Base-by-base conservation (phyloP, 64 coral and sea anemone genomes). In the Montipora sp. region DNA sequence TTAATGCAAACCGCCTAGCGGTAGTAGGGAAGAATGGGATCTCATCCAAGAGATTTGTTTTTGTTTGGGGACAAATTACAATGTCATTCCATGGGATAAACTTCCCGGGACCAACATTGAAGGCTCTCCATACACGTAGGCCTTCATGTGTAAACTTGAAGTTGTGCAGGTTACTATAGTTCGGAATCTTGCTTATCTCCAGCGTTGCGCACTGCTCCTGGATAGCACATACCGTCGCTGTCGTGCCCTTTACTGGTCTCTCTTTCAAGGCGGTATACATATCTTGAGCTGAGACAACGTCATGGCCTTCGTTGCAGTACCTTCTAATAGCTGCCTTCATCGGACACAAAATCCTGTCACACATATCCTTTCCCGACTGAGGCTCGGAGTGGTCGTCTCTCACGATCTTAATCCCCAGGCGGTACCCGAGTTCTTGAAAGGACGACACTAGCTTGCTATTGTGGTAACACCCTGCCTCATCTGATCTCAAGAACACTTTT, bases 221-320 rank as follows among this genome's bases (percentile, higher is more conserved):
- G 1, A 87, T n/a, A 50, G 16, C 8, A 46, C 83, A 75, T 20
- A 87, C 83, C 36, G 44, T 51, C 16, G 67, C 83, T 20, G 83
- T 87, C 44, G 67, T 87, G 8, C 83, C 83, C 20, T 87, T 87
- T n/a, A 36, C 36, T 36, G 36, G 36, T 36, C 36, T 36, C 36
- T 36, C 36, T 2, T 36, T 36, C 36, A 36, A 36, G 2, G 36
- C 36, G 1, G 36, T 36, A 36, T 36, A 36, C 36, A 36, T 36
- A 36, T 36, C 2, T 36, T 36, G 36, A 36, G 36, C 36, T 36
- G 36, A 36, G 36, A 36, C 36, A 87, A 87, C 48, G 19, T 87
- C 83, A 20, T 87, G 83, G 8, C 83, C 83, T 51, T 73, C 67
- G 48, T 87, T 87, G 68, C 83, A 87, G n/a, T 74, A 87, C 8